Conservation (phyloP, 2,113 vertebrate species). For the Aspiorhynchus laticeps region DNA sequence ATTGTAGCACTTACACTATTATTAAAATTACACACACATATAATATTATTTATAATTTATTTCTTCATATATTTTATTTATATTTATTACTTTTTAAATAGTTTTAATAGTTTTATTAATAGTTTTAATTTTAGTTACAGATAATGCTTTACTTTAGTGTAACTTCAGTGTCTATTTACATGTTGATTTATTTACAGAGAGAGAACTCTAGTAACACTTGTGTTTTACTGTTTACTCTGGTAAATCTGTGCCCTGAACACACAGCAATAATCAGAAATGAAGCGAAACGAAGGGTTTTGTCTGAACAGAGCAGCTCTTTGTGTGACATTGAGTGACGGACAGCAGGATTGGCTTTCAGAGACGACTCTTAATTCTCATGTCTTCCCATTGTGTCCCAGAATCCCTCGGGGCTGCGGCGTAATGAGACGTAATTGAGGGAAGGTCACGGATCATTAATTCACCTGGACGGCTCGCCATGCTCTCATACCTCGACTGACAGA, state of each 20-base stretch:
- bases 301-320: slow-evolving; percentile 69
- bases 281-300: neutral
- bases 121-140: neutral
- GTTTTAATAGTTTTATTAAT: neutral
- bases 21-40: no score
- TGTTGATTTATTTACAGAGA: neutral
- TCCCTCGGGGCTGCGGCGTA: slow-evolving; percentile 70
- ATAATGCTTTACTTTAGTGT: neutral
- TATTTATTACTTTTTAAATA: no score
- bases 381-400: slow-evolving; percentile 64
- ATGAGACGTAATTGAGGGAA: slow-evolving; percentile 78
- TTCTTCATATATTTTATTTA: no score
- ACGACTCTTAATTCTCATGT: slow-evolving; percentile 70
- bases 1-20: no score
- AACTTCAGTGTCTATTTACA: neutral
- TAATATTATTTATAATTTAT: no score
- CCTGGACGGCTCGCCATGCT: slow-evolving; percentile 72
- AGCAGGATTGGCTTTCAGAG: slow-evolving; percentile 55
- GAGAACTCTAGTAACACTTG: no score
- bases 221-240: neutral
- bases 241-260: neutral
- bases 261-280: slow-evolving; percentile 16
- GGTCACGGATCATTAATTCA: slow-evolving; percentile 82
- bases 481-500: slow-evolving; percentile 69
- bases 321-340: slow-evolving; percentile 35